Evolutionary conservation across 2,888 invertebrate species (phyloP), one percentile per base, ranked within the genome.

Genomic region (Exephanes ischioxanthus): DNA sequence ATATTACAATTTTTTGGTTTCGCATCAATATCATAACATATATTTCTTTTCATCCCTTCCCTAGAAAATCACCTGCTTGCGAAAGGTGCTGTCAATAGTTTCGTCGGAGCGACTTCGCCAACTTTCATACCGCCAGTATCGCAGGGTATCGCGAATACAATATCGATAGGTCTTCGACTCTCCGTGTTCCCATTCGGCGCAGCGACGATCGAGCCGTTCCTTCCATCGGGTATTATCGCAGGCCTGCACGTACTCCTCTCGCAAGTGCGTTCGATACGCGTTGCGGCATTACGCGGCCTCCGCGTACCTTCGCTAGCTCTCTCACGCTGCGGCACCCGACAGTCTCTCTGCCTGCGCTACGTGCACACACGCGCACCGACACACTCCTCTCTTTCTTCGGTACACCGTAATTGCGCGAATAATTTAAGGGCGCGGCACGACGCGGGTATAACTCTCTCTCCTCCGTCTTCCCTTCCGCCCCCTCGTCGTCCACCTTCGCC

Each of bases 351-450:
- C 66, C 45, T 33, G 55, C 51, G 68, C 41, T 72, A 78, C 81
- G 30, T 76, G 71, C 48, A 81, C 48, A 53, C 22, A 58, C 58
- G 58, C 33, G 55, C 68, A 67, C 72, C 22, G 61, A 61, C 37
- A 19, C 41, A 9, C 51, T 66, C 37, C 70, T 33, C 67, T 78
- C 63, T 53, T 63, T 72, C 71, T 67, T 78, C 30, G 80, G 84
- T 86, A 85, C 87, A 89, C 85, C 89, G 91, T 92, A 92, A 92
- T 92, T 91, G 92, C 89, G 90, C 88, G 91, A 88, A 91, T 92
- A 92, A 93, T 92, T 93, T 91, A 92, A 92, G 91, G 90, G 90
- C 87, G 91, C 91, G 90, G 89, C 90, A 86, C 88, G 86, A 88
- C 89, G 87, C 89, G 88, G 86, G 89, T 89, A 90, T 88, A 89